Evolutionary conservation across 2,113 vertebrate genomes (phyloP).

Genomic region (Hippocampus mohnikei): DNA sequence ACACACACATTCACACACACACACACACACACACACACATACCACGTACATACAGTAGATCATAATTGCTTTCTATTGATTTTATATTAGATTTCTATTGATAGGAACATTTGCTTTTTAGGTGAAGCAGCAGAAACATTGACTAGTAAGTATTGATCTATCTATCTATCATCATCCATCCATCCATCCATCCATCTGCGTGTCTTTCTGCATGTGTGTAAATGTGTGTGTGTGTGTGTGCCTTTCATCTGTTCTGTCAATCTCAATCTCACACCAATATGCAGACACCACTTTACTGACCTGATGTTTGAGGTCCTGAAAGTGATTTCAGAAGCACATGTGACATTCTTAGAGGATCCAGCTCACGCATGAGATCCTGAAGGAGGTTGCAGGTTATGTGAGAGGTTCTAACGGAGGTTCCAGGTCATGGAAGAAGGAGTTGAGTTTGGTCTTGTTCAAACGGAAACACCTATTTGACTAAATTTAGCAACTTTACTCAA

Average conservation of each 20-base stretch:
- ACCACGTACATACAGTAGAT: not conserved
- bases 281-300: not conserved
- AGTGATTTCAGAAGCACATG: not conserved
- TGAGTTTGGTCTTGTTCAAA: too few species aligned
- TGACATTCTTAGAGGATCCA: not conserved
- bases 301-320: not conserved
- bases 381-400: not conserved
- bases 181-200: not conserved
- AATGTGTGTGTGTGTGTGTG: conserved; percentile 7
- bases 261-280: not conserved
- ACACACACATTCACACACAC: too few species aligned
- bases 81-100: not conserved
- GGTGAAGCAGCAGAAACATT: conserved; percentile 46
- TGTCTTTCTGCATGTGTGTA: conserved; percentile 1
- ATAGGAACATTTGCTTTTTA: conserved; percentile 13
- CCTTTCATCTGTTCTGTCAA: conserved; percentile 28
- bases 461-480: too few species aligned
- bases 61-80: too few species aligned
- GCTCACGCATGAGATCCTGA: not conserved
- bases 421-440: not conserved
- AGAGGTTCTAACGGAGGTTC: not conserved
- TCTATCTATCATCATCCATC: conserved; percentile 1
- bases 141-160: conserved; percentile 42
- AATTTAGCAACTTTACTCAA: too few species aligned
- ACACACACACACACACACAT: not conserved